phyloP scores from a whole-genome alignment of 1,140 invertebrate genomes.

The Heliothis subflexa region DNA sequence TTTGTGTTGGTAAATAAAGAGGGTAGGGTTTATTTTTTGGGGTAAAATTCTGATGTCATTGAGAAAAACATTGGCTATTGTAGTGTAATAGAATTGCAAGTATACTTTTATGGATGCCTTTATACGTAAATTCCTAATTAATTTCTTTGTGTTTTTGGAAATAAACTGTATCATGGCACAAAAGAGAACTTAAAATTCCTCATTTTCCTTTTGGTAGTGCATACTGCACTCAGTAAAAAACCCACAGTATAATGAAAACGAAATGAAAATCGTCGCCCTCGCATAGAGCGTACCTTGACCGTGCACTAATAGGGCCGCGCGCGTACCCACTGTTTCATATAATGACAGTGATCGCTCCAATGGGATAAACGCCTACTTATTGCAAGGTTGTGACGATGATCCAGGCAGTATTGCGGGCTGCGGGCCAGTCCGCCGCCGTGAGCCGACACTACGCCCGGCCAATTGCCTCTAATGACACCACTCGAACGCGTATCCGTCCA shows the following conservation, averaged over 20 bases:
- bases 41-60: neutral
- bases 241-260: constrained; percentile 32
- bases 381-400: constrained; percentile 78
- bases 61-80: neutral
- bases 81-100: neutral
- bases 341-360: constrained; percentile 77
- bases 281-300: constrained; percentile 79
- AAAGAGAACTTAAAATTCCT: neutral
- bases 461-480: constrained; percentile 82
- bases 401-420: constrained; percentile 72
- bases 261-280: constrained; percentile 43
- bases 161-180: too few relatives aligned
- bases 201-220: neutral
- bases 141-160: too few relatives aligned
- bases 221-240: neutral
- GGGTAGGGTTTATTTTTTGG: neutral
- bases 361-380: constrained; percentile 81
- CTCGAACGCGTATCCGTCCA: constrained; percentile 82
- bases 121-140: too few relatives aligned
- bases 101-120: neutral
- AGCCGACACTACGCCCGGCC: constrained; percentile 70
- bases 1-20: constrained; percentile 37
- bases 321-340: constrained; percentile 74
- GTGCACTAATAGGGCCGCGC: constrained; percentile 70
- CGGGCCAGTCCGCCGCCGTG: constrained; percentile 64